Evolutionary conservation across 2,888 invertebrate species (phyloP).

Genomic region (Hymenopus coronatus): DNA sequence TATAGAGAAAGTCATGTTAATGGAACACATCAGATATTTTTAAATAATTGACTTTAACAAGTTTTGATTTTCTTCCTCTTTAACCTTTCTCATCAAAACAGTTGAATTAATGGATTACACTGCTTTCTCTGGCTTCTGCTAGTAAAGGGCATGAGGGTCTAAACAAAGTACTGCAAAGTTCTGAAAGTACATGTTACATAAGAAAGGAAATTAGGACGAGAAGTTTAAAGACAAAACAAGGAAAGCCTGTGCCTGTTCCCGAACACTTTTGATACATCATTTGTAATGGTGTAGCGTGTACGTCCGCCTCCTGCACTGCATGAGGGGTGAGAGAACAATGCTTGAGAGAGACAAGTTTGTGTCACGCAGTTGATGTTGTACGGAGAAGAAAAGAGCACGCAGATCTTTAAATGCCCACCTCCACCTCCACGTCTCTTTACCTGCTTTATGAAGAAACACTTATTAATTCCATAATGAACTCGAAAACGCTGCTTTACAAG

Average conservation of each 20-base stretch:
- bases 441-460: not conserved
- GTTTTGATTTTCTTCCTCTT: no score
- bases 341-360: not conserved
- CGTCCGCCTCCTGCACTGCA: no score
- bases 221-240: not conserved
- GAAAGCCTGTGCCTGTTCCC: not conserved
- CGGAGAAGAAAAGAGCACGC: not conserved
- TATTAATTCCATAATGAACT: not conserved
- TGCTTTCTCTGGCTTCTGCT: no score
- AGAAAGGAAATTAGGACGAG: not conserved
- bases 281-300: not conserved
- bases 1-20: no score
- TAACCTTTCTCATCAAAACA: no score
- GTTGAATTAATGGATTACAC: no score
- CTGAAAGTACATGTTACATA: not conserved
- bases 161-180: no score
- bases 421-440: not conserved
- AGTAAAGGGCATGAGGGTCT: no score
- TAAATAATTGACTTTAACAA: no score
- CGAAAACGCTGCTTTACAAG: not conserved
- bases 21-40: no score
- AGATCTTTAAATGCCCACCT: not conserved
- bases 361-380: not conserved
- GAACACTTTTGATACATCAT: not conserved
- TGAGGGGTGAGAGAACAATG: no score